phyloP scores from a whole-genome alignment of 2,113 vertebrate genomes.

The Mastomys natalensis region DNA sequence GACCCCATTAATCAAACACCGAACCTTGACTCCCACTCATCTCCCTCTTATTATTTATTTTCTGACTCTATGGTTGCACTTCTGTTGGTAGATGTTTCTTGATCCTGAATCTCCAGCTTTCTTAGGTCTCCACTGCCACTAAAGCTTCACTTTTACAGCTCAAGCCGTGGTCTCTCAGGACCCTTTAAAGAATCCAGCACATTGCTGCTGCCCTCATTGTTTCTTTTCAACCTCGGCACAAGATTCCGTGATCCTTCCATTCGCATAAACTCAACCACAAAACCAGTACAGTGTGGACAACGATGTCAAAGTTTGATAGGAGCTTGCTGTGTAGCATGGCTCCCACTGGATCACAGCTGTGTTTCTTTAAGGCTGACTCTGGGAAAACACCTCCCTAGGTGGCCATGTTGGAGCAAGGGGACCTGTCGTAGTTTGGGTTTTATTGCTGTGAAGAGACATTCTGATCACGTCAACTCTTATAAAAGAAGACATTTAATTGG shows the following conservation, averaged over 20 bases:
- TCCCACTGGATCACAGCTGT: background rate
- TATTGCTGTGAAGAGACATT: background rate
- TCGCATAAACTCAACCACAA: background rate
- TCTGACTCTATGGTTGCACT: background rate
- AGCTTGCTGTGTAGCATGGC: no score
- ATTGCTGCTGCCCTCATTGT: background rate
- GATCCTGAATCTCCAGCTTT: background rate
- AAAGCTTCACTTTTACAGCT: background rate
- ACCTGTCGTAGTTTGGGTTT: background rate
- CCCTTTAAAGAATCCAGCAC: background rate
- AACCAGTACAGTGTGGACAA: background rate
- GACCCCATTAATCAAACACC: background rate
- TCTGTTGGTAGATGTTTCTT: background rate
- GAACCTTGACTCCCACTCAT: background rate
- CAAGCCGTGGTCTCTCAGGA: background rate
- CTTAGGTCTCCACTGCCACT: background rate
- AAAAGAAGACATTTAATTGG: background rate
- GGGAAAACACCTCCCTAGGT: background rate
- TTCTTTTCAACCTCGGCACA: background rate
- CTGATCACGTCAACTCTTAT: background rate
- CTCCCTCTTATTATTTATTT: accelerated
- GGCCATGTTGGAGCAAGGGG: no score
- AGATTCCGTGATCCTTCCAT: background rate
- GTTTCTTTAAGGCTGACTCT: background rate
- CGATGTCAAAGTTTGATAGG: background rate